phyloP scores from a whole-genome alignment of 2,888 invertebrate genomes.

The Drosophila anomalipes region DNA sequence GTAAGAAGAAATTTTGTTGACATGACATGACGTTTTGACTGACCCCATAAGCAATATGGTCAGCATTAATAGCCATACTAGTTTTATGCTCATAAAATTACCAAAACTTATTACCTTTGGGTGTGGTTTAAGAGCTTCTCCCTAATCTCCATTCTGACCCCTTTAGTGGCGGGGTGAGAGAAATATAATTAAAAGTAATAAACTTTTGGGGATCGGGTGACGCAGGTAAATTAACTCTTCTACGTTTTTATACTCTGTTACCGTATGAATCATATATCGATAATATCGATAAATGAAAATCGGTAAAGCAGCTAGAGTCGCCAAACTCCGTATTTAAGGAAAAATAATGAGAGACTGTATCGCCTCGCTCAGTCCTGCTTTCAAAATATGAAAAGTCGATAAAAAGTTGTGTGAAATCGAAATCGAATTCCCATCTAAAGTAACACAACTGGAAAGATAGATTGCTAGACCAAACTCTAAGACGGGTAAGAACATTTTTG shows the following conservation, averaged over 20 bases:
- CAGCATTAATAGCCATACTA: neutral
- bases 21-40: neutral
- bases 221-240: neutral
- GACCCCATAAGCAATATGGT: neutral
- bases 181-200: neutral
- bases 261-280: neutral
- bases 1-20: conserved; percentile 86
- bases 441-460: neutral
- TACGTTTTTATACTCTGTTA: neutral
- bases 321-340: too few species aligned
- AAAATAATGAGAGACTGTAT: neutral
- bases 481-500: too few species aligned
- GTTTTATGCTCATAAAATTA: neutral
- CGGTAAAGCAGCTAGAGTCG: too few species aligned
- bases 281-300: neutral
- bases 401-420: neutral
- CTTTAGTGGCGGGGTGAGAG: neutral
- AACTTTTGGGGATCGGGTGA: neutral
- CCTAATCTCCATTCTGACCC: neutral
- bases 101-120: neutral
- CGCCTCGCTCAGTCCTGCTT: too few species aligned
- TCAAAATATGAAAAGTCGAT: neutral
- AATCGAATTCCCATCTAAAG: neutral
- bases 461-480: neutral
- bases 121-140: neutral